Conservation (phyloP, 2,797 vertebrate genomes). For the Sparus aurata region DNA sequence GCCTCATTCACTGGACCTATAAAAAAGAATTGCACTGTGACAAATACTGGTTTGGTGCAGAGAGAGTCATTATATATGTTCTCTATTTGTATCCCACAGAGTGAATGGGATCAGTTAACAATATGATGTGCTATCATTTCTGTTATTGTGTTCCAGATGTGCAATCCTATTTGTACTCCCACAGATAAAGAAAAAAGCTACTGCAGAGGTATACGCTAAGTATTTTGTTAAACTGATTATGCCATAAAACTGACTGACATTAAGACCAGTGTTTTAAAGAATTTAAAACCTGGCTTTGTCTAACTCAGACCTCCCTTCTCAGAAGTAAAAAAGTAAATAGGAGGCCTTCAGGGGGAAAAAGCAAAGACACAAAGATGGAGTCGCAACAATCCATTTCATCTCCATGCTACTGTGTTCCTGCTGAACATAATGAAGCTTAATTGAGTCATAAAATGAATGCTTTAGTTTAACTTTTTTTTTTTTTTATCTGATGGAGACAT, state of each 20-base stretch:
- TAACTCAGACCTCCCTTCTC: constrained; percentile 31
- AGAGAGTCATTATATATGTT: constrained; percentile 9
- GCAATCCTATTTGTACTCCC: not conserved
- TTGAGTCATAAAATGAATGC: constrained; percentile 63
- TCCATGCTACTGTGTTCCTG: constrained; percentile 33
- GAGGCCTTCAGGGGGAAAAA: constrained; percentile 33
- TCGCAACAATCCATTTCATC: constrained; percentile 41
- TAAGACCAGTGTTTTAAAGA: not conserved
- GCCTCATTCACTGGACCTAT: not conserved
- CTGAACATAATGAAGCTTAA: constrained; percentile 66
- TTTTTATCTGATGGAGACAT: constrained; percentile 46
- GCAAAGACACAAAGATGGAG: constrained; percentile 40
- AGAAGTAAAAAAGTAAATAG: constrained; percentile 36
- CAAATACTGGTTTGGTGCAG: constrained; percentile 22
- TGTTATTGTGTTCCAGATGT: not conserved
- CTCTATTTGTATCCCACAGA: not conserved
- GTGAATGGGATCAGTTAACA: not conserved
- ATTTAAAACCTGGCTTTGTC: constrained; percentile 17
- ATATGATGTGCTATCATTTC: not conserved
- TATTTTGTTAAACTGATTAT: not conserved
- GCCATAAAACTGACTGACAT: not conserved
- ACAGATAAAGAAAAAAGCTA: not conserved
- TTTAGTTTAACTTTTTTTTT: constrained; percentile 41
- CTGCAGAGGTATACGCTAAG: not conserved
- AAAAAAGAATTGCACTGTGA: constrained; percentile 5